Conservation (phyloP, 2,113 vertebrate species). For the Argyrosomus japonicus region DNA sequence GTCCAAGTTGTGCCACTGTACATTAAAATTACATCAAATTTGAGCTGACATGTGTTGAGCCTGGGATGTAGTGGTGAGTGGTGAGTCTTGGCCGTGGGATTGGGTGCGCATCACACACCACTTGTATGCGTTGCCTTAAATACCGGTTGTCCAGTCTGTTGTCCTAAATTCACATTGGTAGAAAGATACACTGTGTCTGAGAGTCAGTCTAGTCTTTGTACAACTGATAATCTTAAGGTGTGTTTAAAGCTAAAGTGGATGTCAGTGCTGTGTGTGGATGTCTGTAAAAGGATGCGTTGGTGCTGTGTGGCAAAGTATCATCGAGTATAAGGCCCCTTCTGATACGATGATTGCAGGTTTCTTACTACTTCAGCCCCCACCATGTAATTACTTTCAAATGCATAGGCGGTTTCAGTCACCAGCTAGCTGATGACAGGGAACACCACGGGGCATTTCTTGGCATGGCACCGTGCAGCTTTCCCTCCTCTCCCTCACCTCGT, state of each 20-base stretch:
- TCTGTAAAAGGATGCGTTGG: background rate
- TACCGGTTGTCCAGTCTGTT: background rate
- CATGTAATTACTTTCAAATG: constrained; percentile 59
- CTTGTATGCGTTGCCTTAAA: background rate
- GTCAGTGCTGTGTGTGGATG: background rate
- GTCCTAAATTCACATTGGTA: background rate
- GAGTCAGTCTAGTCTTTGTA: background rate
- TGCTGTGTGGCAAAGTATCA: constrained; percentile 28
- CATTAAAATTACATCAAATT: too few relatives aligned
- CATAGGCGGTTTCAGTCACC: constrained; percentile 34
- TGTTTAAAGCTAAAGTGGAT: background rate
- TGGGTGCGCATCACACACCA: background rate
- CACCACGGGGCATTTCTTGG: constrained; percentile 31
- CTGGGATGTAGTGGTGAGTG: background rate
- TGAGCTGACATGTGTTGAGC: background rate
- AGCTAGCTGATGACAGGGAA: constrained; percentile 45
- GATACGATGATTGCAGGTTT: constrained; percentile 61
- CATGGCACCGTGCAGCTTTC: constrained; percentile 10
- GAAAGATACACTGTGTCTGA: background rate
- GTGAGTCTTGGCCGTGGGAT: too few relatives aligned
- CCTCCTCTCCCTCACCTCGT: constrained; percentile 10
- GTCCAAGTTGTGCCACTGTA: too few relatives aligned
- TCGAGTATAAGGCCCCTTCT: constrained; percentile 18
- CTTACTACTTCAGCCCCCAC: constrained; percentile 41
- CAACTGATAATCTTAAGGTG: background rate